Evolutionary conservation across 1,140 invertebrate genomes (phyloP), one percentile per base, ranked within the genome.

Genomic region (Drosophila tristis): DNA sequence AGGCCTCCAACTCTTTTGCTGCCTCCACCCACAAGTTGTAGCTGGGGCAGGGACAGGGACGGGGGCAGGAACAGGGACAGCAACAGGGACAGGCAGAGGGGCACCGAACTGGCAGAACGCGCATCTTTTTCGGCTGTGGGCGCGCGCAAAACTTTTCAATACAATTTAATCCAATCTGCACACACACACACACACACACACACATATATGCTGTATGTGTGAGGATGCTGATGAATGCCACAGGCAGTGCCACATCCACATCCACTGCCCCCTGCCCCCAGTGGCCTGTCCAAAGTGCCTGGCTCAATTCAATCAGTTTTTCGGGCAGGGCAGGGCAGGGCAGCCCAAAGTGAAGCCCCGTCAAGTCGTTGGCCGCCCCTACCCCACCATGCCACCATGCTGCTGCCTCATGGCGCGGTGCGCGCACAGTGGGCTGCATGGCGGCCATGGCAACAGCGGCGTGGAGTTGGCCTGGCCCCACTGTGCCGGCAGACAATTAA

Each of bases 121-220:
- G 3, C 31, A 43, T 48, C 42, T 53, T 62, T 81, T 74, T 81
- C 9, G 51, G 60, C 11, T 60, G 45, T 39, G 16, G 58, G 47
- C 57, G 54, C 57, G 54, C 56, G 54, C 60, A 49, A 80, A 82
- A 84, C 43, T 86, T 78, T 87, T 86, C 82, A 87, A 82, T 87
- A 86, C 78, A 78, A 67, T 78, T 86, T 78, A 80, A 71, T 74
- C 58, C 74, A 80, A 85, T 80, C 67, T 72, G 48, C 50, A 58
- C 47, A 62, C 43, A 55, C 25, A 59, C n/a, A 51, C 13, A 15
- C 3, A 47, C 9, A 31, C 31, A 11, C 31, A 35, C 35, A 39
- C 26, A 29, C 6, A 29, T 44, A 61, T 9, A 9, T 51, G 16
- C 20, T 20, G 20, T 20, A 2, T 62, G 25, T 73, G 42, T 39